Evolutionary conservation across 2,113 vertebrate species (phyloP), one percentile per base, ranked within the genome.

Genomic region (Grantiella picta): DNA sequence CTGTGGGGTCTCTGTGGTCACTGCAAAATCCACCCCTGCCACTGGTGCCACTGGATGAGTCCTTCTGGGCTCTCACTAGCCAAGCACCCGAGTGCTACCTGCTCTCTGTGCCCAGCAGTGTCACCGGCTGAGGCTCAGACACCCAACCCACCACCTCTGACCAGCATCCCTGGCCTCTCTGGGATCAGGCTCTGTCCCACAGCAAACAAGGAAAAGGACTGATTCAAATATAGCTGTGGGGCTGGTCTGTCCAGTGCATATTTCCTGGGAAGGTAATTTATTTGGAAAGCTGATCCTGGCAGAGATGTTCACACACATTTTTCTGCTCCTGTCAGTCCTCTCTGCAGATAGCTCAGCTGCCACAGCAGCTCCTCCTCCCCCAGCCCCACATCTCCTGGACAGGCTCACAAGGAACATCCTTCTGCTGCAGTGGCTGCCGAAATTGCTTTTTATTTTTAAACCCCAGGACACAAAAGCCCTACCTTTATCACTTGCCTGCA

Each of bases 381-480:
- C 1, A 3, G 61, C 72, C 57, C 71, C 53, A 47, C 22, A 11
- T 75, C 42, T 73, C 63, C 81, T 64, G 35, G 45, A 60, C 3
- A 19, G 47, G 54, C 36, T 91, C 23, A 11, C 5, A 15, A 70
- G n/a, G 76, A 33, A 75, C 31, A 28, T 73, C 60, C 40, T 49
- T 50, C 59, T 81, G 70, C 71, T 53, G 47, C 27, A 50, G 31
- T 16, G 5, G 33, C 76, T 80, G 85, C 52, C 0, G 2, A 89
- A 95, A 94, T 93, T 47, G 49, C 56, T 71, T 92, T 89, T 95
- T 75, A 87, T 91, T 95, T 95, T 96, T 86, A 87, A 93, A 92
- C 19, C 31, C 20, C 1, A 1, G 28, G 77, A 84, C 64, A 85
- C 54, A 82, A 94, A 93, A 82, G 19, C 54, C 44, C 38, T 89